Evolutionary conservation across 2,797 vertebrate genomes (phyloP).

Genomic region (Prunella strophiata): DNA sequence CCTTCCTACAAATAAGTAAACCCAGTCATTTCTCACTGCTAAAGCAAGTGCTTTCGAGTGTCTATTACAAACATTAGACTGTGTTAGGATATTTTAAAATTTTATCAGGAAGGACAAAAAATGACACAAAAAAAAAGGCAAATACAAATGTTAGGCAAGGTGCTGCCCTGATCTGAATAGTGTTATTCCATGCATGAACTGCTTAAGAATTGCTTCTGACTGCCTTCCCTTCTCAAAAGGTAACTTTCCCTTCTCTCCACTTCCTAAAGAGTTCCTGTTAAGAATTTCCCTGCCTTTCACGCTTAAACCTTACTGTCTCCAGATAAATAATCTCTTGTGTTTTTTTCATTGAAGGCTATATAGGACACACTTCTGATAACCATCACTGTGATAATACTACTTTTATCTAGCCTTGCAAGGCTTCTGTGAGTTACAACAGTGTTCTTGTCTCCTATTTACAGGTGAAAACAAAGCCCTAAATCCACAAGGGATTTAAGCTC

Average conservation of each 20-base stretch:
- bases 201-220: not conserved
- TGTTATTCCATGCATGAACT: not conserved
- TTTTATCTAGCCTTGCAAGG: not conserved
- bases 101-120: slow-evolving; percentile 20
- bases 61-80: not conserved
- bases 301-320: not conserved
- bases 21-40: not conserved
- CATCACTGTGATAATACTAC: not conserved
- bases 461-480: not conserved
- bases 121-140: not conserved
- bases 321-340: not conserved
- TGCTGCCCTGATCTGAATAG: not conserved
- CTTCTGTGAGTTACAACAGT: not conserved
- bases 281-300: not conserved
- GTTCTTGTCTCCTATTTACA: not conserved
- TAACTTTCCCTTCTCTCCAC: not conserved
- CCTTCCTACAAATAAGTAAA: not conserved
- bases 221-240: not conserved
- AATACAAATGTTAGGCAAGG: not conserved
- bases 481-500: not conserved
- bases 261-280: not conserved
- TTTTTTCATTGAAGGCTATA: not conserved
- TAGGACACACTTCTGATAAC: not conserved
- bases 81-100: not conserved
- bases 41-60: slow-evolving; percentile 6